Conservation (phyloP, 2,888 invertebrate genomes). For the Imbricaverruca yamaguchii region DNA sequence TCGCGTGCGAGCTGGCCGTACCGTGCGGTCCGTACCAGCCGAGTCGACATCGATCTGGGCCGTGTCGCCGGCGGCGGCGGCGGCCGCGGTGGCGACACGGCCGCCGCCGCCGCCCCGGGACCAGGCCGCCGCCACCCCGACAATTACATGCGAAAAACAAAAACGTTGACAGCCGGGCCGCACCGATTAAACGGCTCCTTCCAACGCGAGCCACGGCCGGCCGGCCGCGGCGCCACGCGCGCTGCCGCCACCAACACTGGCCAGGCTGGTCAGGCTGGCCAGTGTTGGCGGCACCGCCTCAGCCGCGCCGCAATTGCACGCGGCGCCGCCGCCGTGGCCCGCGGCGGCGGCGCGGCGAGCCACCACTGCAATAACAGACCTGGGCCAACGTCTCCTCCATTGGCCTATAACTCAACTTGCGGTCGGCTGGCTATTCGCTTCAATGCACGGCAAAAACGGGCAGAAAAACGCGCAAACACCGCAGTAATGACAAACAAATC, state of each 20-base stretch:
- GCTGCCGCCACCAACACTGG: background rate
- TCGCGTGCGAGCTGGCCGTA: background rate
- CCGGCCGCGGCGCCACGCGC: background rate
- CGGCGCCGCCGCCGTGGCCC: background rate
- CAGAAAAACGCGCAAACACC: conserved; percentile 23
- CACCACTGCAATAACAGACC: conserved; percentile 17
- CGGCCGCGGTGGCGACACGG: background rate
- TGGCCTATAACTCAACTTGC: conserved; percentile 22
- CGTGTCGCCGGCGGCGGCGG: background rate
- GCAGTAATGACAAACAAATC: conserved; percentile 22
- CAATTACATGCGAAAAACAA: conserved; percentile 15
- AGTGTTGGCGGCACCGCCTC: no score
- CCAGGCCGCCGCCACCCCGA: background rate
- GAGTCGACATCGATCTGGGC: background rate
- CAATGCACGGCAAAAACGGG: conserved; percentile 21
- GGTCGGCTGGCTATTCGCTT: conserved; percentile 20
- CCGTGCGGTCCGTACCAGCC: background rate
- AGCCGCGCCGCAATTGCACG: no score
- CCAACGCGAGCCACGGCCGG: background rate
- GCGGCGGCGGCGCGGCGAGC: background rate
- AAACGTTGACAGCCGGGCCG: conserved; percentile 10
- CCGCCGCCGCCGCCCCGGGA: background rate
- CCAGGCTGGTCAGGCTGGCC: no score
- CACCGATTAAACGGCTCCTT: conserved; percentile 6
- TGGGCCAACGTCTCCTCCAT: conserved; percentile 22